A percentile compares a stretch with the other conserved stretches of the same genome.
Conservation (phyloP, 2,888 invertebrate species). For the Orthosia gothica region DNA sequence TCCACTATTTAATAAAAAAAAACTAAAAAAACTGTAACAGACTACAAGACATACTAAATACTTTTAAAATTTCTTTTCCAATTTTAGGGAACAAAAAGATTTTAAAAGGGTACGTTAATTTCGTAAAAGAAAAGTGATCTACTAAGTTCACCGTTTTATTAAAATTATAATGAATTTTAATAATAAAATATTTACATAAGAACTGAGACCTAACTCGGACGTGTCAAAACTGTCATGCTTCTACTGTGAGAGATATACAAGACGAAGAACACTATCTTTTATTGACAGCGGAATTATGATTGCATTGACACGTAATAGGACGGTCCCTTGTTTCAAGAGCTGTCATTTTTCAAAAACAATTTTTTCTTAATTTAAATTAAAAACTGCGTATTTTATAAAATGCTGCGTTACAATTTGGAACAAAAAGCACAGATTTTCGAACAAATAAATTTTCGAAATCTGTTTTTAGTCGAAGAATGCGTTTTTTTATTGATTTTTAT, state of each 20-base stretch:
- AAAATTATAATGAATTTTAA: conserved; percentile 52
- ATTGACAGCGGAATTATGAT: too few species aligned
- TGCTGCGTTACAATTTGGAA: conserved; percentile 52
- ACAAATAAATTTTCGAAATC: conserved; percentile 51
- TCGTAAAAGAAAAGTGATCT: conserved; percentile 54
- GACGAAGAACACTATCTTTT: too few species aligned
- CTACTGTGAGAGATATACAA: too few species aligned
- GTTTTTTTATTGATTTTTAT: conserved; percentile 18
- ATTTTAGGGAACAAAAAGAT: conserved; percentile 28
- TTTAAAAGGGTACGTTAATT: conserved; percentile 32
- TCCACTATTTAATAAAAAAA: conserved; percentile 54
- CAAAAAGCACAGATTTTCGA: conserved; percentile 13
- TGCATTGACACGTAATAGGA: too few species aligned
- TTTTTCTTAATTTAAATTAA: conserved; percentile 35
- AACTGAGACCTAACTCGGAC: conserved; percentile 41
- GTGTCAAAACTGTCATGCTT: too few species aligned
- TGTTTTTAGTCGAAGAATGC: conserved; percentile 32
- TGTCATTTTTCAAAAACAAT: conserved; percentile 36
- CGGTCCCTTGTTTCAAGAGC: conserved; percentile 33
- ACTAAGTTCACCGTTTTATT: conserved; percentile 66
- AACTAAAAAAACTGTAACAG: conserved; percentile 55
- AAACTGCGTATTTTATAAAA: conserved; percentile 45
- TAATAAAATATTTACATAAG: conserved; percentile 71
- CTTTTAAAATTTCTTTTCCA: conserved; percentile 36
- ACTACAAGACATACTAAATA: conserved; percentile 51